A percentile compares a stretch with the other conserved stretches of the same genome.
phyloP scores from a whole-genome alignment of 1,140 invertebrate genomes.

The Zaprionus vittiger region DNA sequence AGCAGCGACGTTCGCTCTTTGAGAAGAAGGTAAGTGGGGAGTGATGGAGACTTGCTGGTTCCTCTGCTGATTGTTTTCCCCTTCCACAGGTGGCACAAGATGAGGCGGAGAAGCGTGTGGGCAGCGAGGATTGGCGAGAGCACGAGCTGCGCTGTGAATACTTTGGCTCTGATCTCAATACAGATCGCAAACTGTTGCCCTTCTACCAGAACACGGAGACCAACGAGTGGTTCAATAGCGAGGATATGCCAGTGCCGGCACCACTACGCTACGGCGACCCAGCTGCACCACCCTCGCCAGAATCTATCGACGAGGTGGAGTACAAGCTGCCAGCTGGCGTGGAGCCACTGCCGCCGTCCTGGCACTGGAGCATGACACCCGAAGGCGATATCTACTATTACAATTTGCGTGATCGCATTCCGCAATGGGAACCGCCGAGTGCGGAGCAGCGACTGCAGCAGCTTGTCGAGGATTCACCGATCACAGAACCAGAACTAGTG shows the following conservation, averaged over 20 bases:
- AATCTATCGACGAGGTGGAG: conserved; percentile 56
- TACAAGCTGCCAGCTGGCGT: conserved; percentile 86
- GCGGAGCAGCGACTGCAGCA: conserved; percentile 65
- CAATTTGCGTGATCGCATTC: conserved; percentile 91
- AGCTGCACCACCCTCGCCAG: conserved; percentile 55
- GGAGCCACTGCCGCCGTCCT: conserved; percentile 90
- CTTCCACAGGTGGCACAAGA: conserved; percentile 87
- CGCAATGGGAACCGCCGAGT: conserved; percentile 95
- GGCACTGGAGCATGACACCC: conserved; percentile 92
- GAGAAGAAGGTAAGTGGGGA: conserved; percentile 85
- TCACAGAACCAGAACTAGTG: conserved; percentile 37
- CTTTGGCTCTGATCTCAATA: conserved; percentile 86
- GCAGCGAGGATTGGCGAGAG: conserved; percentile 87
- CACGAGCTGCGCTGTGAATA: conserved; percentile 87
- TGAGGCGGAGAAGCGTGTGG: conserved; percentile 87
- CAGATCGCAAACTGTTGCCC: conserved; percentile 86
- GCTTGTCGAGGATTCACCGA: conserved; percentile 54
- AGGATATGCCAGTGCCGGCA: conserved; percentile 81
- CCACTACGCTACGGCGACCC: conserved; percentile 73
- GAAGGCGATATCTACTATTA: conserved; percentile 96
- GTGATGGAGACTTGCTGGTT: not conserved
- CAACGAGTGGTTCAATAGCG: conserved; percentile 86
- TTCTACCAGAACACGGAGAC: conserved; percentile 87
- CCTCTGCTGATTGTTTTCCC: not conserved
- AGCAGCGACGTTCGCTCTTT: conserved; percentile 89